Conservation (phyloP, 2,888 invertebrate species). For the Microctonus hyperodae region DNA sequence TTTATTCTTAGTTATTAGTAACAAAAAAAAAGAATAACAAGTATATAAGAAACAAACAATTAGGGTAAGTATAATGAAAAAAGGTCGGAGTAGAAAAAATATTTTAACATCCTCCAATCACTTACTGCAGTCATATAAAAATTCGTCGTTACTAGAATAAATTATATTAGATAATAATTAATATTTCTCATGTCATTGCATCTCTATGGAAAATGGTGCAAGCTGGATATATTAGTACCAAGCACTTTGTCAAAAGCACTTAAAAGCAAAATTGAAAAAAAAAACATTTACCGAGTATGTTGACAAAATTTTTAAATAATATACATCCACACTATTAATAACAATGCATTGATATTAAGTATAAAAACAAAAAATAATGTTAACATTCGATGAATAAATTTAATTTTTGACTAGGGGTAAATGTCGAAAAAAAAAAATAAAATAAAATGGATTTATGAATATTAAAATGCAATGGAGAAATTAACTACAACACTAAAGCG, state of each 20-base stretch:
- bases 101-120: conserved; percentile 11
- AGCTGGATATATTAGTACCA: not conserved
- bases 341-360: not conserved
- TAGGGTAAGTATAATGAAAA: not conserved
- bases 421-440: not conserved
- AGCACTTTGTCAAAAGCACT: not conserved
- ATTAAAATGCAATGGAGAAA: no score
- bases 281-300: not conserved
- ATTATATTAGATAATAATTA: conserved; percentile 5
- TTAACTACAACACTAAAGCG: no score
- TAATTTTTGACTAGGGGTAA: no score
- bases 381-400: not conserved
- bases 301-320: not conserved
- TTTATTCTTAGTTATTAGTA: conserved; percentile 48
- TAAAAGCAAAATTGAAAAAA: not conserved
- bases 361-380: not conserved
- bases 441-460: no score
- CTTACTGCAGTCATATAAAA: conserved; percentile 10
- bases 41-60: not conserved
- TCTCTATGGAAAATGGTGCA: no score
- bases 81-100: conserved; percentile 5
- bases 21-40: conserved; percentile 12
- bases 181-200: not conserved
- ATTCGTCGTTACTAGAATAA: not conserved
- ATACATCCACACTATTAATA: not conserved